phyloP scores from a whole-genome alignment of 2,888 invertebrate genomes.

The Thumatha senex region DNA sequence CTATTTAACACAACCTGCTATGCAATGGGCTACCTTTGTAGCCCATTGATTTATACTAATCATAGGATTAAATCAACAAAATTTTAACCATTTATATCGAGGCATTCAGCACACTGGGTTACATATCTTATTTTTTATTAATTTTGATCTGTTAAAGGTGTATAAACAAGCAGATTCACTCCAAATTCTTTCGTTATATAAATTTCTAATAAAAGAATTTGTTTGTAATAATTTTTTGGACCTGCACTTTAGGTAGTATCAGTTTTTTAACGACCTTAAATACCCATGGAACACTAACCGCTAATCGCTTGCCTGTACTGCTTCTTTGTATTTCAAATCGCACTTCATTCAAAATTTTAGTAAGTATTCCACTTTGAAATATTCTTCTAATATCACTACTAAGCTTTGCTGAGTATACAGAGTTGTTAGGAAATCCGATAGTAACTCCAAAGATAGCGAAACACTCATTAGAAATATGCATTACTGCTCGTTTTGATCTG shows the following conservation, averaged over 20 bases:
- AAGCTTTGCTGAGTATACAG: constrained; percentile 85
- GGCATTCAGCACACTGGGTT: no score
- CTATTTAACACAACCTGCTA: background rate
- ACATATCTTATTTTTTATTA: no score
- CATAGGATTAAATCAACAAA: no score
- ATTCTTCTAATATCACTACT: constrained; percentile 84
- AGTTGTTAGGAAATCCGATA: constrained; percentile 85
- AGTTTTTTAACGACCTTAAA: no score
- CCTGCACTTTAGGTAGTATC: no score
- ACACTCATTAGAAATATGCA: constrained; percentile 90
- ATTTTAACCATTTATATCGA: no score
- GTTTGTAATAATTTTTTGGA: no score
- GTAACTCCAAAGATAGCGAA: constrained; percentile 89
- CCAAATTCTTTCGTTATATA: no score
- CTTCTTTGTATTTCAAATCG: constrained; percentile 88
- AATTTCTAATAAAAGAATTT: no score
- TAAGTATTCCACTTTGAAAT: constrained; percentile 86
- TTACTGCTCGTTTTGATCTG: constrained; percentile 84
- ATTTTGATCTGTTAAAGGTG: no score
- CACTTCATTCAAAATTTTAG: constrained; percentile 87
- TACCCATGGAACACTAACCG: constrained; percentile 67
- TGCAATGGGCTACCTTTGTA: background rate
- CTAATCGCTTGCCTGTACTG: constrained; percentile 83
- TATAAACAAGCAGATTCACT: no score
- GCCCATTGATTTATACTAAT: background rate